A percentile compares a stretch with the other conserved stretches of the same genome.
Evolutionary conservation across 2,797 vertebrate genomes (phyloP).

Genomic region (Bradypodion ventrale): DNA sequence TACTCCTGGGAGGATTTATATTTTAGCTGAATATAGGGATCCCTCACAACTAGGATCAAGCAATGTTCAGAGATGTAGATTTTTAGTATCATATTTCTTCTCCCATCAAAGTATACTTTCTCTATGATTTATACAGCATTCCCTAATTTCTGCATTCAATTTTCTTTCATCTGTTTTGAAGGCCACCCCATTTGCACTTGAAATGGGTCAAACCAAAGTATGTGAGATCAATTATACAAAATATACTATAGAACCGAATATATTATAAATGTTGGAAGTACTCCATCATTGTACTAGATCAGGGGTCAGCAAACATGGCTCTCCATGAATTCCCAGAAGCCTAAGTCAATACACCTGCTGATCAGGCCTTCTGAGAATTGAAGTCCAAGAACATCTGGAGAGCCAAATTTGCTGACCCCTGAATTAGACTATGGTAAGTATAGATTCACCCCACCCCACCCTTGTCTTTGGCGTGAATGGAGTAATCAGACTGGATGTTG

Average conservation of each 20-base stretch:
- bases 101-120: neutral
- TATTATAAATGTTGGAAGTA: too few relatives aligned
- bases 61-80: neutral
- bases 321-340: too few relatives aligned
- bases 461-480: neutral
- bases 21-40: slow-evolving; percentile 9
- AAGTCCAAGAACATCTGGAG: too few relatives aligned
- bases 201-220: neutral
- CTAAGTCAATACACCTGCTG: too few relatives aligned
- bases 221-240: neutral
- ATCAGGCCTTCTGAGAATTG: too few relatives aligned
- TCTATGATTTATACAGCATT: neutral
- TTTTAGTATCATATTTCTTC: neutral
- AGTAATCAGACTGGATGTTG: neutral
- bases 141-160: neutral
- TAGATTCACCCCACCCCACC: neutral
- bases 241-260: neutral
- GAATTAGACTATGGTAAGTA: neutral
- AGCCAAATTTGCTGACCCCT: too few relatives aligned
- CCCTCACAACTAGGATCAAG: slow-evolving; percentile 11
- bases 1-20: neutral
- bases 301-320: too few relatives aligned
- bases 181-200: neutral
- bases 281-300: too few relatives aligned
- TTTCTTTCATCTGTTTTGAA: slow-evolving; percentile 12